A percentile compares a stretch with the other conserved stretches of the same genome.
phyloP scores from a whole-genome alignment of 2,113 vertebrate species.

The Lophotis ruficrista region DNA sequence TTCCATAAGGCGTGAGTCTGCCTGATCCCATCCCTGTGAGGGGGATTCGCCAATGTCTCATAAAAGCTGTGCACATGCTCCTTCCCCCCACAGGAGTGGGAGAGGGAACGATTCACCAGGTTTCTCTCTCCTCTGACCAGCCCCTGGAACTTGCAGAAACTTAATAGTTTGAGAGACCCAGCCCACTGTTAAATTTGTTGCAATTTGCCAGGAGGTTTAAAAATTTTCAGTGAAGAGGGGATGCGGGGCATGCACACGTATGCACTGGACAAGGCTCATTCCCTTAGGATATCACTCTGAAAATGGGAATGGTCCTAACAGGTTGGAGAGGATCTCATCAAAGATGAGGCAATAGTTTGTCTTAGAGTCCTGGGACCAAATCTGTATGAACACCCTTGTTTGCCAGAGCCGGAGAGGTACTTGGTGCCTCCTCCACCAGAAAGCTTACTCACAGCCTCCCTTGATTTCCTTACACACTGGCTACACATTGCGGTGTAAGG shows the following conservation, averaged over 20 bases:
- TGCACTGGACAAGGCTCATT: neutral
- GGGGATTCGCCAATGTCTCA: neutral
- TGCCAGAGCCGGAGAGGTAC: neutral
- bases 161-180: neutral
- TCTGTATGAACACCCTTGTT: neutral
- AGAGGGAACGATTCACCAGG: neutral
- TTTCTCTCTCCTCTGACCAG: neutral
- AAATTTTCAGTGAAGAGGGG: neutral
- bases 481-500: accelerated
- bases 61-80: neutral
- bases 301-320: neutral
- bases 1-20: neutral
- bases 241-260: accelerated
- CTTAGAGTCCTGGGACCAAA: neutral
- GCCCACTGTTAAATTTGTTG: neutral
- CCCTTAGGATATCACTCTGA: neutral
- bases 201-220: neutral
- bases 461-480: neutral
- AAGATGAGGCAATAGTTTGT: neutral
- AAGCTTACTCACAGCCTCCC: neutral
- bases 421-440: neutral
- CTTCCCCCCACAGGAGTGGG: neutral
- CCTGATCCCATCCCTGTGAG: neutral
- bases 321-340: neutral
- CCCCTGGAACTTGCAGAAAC: neutral